Evolutionary conservation across 2,888 invertebrate genomes (phyloP), one percentile per base, ranked within the genome.

Genomic region (Acleris cristana): DNA sequence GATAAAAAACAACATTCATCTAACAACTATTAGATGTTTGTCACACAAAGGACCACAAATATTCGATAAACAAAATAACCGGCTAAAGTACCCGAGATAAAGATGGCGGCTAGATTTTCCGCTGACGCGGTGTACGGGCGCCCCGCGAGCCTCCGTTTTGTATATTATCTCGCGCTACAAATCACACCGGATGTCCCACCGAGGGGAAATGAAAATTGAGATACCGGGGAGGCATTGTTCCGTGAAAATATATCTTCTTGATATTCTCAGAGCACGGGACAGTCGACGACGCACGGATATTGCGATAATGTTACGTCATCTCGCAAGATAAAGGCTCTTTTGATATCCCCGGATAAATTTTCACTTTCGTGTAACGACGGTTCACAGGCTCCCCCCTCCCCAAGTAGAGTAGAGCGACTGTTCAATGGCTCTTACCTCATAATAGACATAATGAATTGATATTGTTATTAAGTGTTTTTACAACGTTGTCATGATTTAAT

Each of bases 171-270:
- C 80, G 80, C 81, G 89, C 90, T 89, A 91, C 91, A 91, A 90
- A 91, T 91, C 90, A 91, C 89, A 90, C 85, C 88, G 89, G 90
- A 89, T 89, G 88, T 88, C 86, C 86, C 86, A 81, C 85, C 81
- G 84, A 88, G 88, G 90, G 88, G 89, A 90, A 90, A 91, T 89
- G 89, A 90, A 90, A 90, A 91, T 90, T 91, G 90, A 91, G 91
- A 90, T 90, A 91, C 90, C 89, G 86, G 85, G 80, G 85, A 87
- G 86, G 86, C 90, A 91, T 91, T 91, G 90, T 91, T 90, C 90
- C 88, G 89, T 89, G 88, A 87, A 90, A 90, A 90, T 90, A 90
- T 90, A 90, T 90, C 88, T 90, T 86, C 87, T 88, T 89, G 89
- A 89, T 90, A 89, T 90, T 90, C 85, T 84, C 83, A 80, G 84